Conservation (phyloP, 2,888 invertebrate genomes). For the Torymus auratus region DNA sequence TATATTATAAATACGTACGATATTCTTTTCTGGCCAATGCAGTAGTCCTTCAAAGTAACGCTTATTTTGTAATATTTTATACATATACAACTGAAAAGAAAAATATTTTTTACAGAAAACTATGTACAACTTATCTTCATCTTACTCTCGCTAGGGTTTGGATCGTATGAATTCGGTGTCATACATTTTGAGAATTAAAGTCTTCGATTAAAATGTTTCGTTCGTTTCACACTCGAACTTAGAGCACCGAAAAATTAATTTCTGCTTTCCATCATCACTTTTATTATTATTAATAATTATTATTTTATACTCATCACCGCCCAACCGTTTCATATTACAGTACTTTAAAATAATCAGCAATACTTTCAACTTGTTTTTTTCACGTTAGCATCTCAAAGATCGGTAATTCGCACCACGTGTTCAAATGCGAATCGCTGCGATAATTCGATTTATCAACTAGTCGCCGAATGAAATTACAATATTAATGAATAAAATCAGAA, state of each 20-base stretch:
- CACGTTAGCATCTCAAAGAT: conserved; percentile 26
- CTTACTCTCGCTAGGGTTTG: conserved; percentile 44
- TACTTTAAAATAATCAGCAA: conserved; percentile 73
- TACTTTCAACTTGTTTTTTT: conserved; percentile 74
- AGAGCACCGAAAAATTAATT: conserved; percentile 40
- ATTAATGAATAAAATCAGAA: neutral
- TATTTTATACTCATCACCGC: conserved; percentile 58
- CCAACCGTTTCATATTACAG: conserved; percentile 64
- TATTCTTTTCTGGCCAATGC: conserved; percentile 16
- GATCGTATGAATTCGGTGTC: conserved; percentile 41
- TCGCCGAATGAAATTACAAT: neutral
- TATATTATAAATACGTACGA: conserved; percentile 31
- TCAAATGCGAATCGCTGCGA: conserved; percentile 33
- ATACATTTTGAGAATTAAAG: conserved; percentile 47
- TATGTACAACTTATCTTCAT: conserved; percentile 67
- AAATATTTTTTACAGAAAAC: conserved; percentile 69
- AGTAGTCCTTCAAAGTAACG: conserved; percentile 33
- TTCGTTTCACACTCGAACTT: conserved; percentile 50
- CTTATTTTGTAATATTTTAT: conserved; percentile 16
- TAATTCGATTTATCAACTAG: conserved; percentile 36
- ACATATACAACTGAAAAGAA: conserved; percentile 36
- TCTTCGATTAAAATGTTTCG: conserved; percentile 37
- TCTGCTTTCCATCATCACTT: conserved; percentile 13
- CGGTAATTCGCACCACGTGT: conserved; percentile 41
- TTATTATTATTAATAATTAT: conserved; percentile 12